phyloP scores from a whole-genome alignment of 1,140 invertebrate genomes.

The Hylyphantes graminicola region DNA sequence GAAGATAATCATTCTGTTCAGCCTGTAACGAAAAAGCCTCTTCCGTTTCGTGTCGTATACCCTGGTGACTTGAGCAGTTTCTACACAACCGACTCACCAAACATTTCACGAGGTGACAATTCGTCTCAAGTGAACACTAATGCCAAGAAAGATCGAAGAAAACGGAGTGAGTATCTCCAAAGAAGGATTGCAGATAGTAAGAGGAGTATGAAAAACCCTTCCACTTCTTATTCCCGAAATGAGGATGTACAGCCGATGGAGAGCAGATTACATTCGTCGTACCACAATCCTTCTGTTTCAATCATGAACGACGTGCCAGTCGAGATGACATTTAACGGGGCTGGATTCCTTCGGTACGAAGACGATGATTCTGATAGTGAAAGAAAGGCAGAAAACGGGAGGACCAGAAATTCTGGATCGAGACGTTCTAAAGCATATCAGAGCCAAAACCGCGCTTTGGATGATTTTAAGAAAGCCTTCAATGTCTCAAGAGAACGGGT shows the following conservation, averaged over 20 bases:
- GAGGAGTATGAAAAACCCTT: not conserved
- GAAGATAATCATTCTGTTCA: conserved; percentile 16
- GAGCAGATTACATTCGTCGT: conserved; percentile 31
- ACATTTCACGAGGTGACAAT: not conserved
- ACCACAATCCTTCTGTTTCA: conserved; percentile 44
- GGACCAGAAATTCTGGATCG: not conserved
- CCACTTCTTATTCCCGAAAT: not conserved
- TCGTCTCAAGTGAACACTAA: no score
- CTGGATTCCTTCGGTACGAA: conserved; percentile 50
- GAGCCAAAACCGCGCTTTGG: conserved; percentile 4
- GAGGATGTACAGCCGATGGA: not conserved
- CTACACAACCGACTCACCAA: conserved; percentile 17
- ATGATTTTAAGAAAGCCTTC: conserved; percentile 40
- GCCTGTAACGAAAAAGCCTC: conserved; percentile 36
- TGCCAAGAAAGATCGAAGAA: not conserved
- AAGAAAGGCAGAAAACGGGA: not conserved
- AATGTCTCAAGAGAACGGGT: conserved; percentile 9
- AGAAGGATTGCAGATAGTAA: not conserved
- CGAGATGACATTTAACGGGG: conserved; percentile 49
- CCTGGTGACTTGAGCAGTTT: conserved; percentile 48
- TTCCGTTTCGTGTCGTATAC: conserved; percentile 39
- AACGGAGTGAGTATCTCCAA: not conserved
- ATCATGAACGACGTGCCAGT: conserved; percentile 54
- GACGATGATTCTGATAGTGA: conserved; percentile 40
- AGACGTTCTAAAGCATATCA: not conserved